phyloP scores from a whole-genome alignment of 2,888 invertebrate genomes.

The Drosophila hawaiiensis region DNA sequence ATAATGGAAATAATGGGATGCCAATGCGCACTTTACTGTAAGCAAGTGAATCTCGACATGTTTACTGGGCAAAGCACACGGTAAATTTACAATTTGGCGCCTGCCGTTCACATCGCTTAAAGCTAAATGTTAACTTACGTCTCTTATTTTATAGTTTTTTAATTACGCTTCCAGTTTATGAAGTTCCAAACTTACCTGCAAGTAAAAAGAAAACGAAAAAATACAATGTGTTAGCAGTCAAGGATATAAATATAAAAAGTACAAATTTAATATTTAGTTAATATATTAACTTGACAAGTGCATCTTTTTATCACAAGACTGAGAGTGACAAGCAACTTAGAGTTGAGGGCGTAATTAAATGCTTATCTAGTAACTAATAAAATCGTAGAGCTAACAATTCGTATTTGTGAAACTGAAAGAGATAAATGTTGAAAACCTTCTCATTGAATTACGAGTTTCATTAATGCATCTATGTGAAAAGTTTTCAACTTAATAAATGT shows the following conservation, averaged over 20 bases:
- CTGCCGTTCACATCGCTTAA: constrained; percentile 8
- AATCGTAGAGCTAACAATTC: background rate
- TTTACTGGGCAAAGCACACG: constrained; percentile 5
- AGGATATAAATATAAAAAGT: background rate
- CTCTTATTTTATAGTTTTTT: constrained; percentile 12
- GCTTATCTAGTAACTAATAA: background rate
- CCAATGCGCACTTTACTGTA: background rate
- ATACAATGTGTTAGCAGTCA: constrained; percentile 12
- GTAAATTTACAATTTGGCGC: constrained; percentile 34
- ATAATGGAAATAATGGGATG: constrained; percentile 27
- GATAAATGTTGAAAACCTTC: background rate
- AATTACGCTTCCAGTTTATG: constrained; percentile 8
- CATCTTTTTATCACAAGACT: background rate
- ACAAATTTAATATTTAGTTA: background rate
- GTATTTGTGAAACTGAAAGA: background rate
- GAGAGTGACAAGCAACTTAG: background rate
- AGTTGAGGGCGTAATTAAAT: background rate
- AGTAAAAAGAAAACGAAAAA: constrained; percentile 9
- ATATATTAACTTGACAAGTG: too few relatives aligned
- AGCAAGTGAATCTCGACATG: constrained; percentile 18
- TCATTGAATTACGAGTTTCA: background rate
- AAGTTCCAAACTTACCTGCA: constrained; percentile 49
- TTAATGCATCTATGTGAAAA: background rate
- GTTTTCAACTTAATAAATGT: background rate
- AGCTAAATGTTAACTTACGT: constrained; percentile 16